Evolutionary conservation across 1,140 invertebrate genomes (phyloP), one percentile per base, ranked within the genome.

Genomic region (Drosophila murphyi): DNA sequence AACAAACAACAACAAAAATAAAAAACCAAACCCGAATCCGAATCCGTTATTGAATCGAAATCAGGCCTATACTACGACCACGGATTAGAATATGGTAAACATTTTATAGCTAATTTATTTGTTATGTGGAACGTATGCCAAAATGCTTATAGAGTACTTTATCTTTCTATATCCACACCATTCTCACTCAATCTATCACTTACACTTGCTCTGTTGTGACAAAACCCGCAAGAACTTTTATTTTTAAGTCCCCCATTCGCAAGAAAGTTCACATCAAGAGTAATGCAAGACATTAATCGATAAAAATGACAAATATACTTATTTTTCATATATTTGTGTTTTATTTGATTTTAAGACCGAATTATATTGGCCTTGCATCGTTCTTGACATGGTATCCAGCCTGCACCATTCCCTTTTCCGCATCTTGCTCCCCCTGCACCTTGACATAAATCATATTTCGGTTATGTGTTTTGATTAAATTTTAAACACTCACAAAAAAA

Each of bases 11-110:
- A 65, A 82, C 74, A 62, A 48, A 78, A 68, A 70, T 56, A 59
- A 64, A 20, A 20, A 20, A 20, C 20, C 20, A 20, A 20, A 20
- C 20, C 20, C 20, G 20, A 20, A 20, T 20, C 20, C 62, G 45
- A n/a, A 43, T n/a, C 10, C 39, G 39, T 43, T 43, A 10, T 43
- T 52, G 54, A 63, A 63, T 35, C 72, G 69, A 61, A 90, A 92
- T 91, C 92, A 96, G 96, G 95, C 96, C 96, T 93, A 95, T 96
- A 93, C 94, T 96, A 92, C 96, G 96, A 94, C 96, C 96, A 94
- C 96, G 96, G 96, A 96, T 97, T 93, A 95, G 95, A 95, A 96
- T 97, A 95, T 97, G 96, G 96, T 97, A 97, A 97, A 94, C 94
- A 92, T 92, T 85, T 88, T 87, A 80, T 83, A 78, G 86, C 78